A percentile compares a stretch with the other conserved stretches of the same genome.
These are phyloP conservation scores for Notoglanidium macrostoma DNA, from an alignment of 2,797 vertebrate genomes.

Conservation along the genomic window DNA sequence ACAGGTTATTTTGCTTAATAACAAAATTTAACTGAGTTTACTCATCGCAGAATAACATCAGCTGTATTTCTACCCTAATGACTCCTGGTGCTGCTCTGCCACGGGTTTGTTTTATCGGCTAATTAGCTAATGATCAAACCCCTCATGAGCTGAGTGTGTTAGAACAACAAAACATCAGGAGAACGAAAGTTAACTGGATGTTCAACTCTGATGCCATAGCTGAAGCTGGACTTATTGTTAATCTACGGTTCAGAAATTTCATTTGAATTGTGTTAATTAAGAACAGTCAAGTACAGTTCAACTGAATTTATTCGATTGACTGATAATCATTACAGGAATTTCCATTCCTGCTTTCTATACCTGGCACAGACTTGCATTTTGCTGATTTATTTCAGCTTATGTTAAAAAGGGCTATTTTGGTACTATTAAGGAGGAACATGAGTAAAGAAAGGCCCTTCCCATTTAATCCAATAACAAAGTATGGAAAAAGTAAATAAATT, in stretches of 20 bases:
- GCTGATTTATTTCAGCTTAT: background rate
- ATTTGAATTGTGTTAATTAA: background rate
- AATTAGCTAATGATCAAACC: background rate
- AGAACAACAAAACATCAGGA: background rate
- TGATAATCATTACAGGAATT: background rate
- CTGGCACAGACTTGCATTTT: background rate
- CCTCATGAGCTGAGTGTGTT: background rate
- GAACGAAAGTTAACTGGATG: background rate
- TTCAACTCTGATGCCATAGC: background rate
- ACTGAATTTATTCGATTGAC: background rate
- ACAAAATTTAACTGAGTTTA: background rate
- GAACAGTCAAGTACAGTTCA: no score
- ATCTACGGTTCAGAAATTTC: background rate
- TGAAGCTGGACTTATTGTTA: background rate
- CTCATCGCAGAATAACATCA: background rate
- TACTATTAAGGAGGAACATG: background rate
- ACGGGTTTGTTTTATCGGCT: background rate
- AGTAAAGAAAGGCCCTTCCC: background rate
- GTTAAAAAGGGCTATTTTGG: background rate
- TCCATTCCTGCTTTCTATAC: background rate
- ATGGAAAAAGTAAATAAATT: background rate
- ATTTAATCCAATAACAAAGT: background rate
- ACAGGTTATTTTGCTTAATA: slow-evolving; percentile 1
- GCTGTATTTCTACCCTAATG: background rate
- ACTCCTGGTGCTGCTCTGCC: background rate